A percentile compares a stretch with the other conserved stretches of the same genome.
These are phyloP conservation scores for Siniperca obscura DNA, from an alignment of 2,797 vertebrate species.

Conservation along the genomic window DNA sequence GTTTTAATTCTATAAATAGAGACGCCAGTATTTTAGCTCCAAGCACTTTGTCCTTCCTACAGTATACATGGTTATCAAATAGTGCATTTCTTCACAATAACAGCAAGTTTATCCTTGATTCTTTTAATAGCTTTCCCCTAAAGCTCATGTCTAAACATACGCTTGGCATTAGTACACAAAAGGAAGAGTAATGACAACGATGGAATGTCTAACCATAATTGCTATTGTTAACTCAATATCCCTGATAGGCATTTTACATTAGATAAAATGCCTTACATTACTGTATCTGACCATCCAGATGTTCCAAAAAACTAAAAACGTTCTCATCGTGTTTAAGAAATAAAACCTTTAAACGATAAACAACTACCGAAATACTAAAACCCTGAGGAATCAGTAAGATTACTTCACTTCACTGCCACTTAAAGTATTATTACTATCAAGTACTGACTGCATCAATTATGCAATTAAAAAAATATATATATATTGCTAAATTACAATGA, in stretches of 20 bases:
- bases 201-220: constrained; percentile 68
- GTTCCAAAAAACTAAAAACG: not conserved
- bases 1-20: constrained; percentile 42
- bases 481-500: not conserved
- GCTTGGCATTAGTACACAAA: constrained; percentile 55
- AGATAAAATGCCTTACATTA: too few relatives aligned
- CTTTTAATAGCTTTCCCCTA: constrained; percentile 52
- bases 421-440: not conserved
- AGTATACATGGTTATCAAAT: constrained; percentile 38
- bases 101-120: constrained; percentile 45
- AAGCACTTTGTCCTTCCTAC: constrained; percentile 25
- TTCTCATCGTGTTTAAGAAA: constrained; percentile 12
- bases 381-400: not conserved
- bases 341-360: not conserved
- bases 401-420: not conserved
- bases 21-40: constrained; percentile 13
- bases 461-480: not conserved
- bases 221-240: constrained; percentile 54
- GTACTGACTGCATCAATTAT: not conserved
- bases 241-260: constrained; percentile 28
- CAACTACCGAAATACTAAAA: not conserved
- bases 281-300: constrained; percentile 4
- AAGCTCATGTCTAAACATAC: constrained; percentile 58
- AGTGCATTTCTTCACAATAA: constrained; percentile 46
- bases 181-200: constrained; percentile 54